Evolutionary conservation across 2,888 invertebrate genomes (phyloP).

Genomic region (Phaonia tiefii): DNA sequence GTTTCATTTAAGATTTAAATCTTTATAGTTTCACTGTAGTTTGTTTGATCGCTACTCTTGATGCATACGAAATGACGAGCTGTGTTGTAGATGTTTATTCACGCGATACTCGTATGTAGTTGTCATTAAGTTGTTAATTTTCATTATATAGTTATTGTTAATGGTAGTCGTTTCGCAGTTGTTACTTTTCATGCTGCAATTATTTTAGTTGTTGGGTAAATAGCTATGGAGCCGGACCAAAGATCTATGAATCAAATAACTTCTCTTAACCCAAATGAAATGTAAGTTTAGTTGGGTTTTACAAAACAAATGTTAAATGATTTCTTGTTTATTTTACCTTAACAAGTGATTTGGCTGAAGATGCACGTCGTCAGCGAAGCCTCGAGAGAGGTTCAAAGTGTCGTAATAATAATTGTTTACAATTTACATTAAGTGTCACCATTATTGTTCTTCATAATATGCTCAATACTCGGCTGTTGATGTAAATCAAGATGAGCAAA

Average conservation of each 20-base stretch:
- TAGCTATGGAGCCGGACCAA: constrained; percentile 52
- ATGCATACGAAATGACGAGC: constrained; percentile 2
- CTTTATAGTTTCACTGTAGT: constrained; percentile 3
- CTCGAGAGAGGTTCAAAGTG: neutral
- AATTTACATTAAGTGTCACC: neutral
- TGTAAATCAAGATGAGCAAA: constrained; percentile 39
- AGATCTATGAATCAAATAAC: constrained; percentile 51
- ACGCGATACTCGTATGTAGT: neutral
- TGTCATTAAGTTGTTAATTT: constrained; percentile 54
- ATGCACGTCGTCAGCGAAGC: neutral
- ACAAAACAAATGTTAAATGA: neutral
- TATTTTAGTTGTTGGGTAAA: neutral
- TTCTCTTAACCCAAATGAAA: constrained; percentile 24
- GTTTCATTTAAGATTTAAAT: constrained; percentile 48
- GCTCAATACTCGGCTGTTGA: constrained; percentile 51
- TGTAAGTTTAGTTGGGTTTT: constrained; percentile 24
- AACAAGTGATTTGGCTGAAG: constrained; percentile 13
- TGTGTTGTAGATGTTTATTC: neutral
- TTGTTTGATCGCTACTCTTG: neutral
- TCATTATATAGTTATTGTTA: constrained; percentile 9
- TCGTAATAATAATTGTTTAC: constrained; percentile 28
- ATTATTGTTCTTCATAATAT: constrained; percentile 50
- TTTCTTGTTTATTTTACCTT: constrained; percentile 1
- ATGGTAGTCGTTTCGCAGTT: neutral
- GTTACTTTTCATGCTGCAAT: no score